Conservation (phyloP, 1,140 invertebrate species). For the Galendromus occidentalis region DNA sequence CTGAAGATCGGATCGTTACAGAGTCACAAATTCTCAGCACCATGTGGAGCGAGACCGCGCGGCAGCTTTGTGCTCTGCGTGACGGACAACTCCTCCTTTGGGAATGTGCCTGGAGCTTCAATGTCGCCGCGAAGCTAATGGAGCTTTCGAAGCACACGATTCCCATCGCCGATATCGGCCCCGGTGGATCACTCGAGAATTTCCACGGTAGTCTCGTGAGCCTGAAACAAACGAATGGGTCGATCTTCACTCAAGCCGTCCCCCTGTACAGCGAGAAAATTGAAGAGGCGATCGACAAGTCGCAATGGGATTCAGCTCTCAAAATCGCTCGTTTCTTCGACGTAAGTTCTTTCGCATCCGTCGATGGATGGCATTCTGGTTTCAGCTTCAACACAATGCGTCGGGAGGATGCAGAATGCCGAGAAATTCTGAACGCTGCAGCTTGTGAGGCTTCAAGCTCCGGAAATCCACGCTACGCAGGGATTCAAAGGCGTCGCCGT, state of each 20-base stretch:
- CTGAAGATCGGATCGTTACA: background rate
- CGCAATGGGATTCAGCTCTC: background rate
- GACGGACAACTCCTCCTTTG: background rate
- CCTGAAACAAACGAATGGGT: background rate
- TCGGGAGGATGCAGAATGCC: too few species aligned
- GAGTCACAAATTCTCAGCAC: background rate
- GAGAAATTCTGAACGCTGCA: too few species aligned
- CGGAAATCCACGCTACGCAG: too few species aligned
- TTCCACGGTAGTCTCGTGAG: background rate
- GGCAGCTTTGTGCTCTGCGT: background rate
- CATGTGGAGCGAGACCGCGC: slow-evolving; percentile 3
- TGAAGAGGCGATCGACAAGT: background rate
- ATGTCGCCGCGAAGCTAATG: background rate
- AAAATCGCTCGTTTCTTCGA: background rate
- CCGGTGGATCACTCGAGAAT: background rate
- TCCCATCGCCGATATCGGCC: background rate
- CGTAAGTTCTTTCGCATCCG: background rate
- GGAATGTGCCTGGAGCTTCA: slow-evolving; percentile 2
- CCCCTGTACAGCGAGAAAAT: slow-evolving; percentile 6
- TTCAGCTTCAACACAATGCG: too few species aligned
- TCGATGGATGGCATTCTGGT: too few species aligned
- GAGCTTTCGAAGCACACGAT: background rate
- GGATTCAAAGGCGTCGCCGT: too few species aligned
- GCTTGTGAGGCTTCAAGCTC: too few species aligned
- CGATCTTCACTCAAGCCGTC: background rate